phyloP scores from a whole-genome alignment of 2,888 invertebrate species.

The Yponomeuta plumbellus region DNA sequence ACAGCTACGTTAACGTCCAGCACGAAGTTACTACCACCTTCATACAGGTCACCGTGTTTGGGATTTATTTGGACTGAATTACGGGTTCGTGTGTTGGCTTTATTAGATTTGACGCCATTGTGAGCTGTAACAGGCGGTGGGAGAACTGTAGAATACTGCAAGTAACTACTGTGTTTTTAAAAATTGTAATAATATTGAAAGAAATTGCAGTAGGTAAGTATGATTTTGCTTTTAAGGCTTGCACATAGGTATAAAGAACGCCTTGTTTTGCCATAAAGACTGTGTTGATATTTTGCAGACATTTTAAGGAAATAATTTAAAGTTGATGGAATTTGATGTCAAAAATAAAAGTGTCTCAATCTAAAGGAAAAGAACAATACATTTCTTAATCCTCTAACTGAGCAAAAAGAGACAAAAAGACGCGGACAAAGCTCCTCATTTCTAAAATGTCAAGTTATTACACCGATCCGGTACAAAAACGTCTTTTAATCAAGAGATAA shows the following conservation, averaged over 20 bases:
- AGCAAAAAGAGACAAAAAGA: background rate
- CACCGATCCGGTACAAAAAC: background rate
- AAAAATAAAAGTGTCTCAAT: background rate
- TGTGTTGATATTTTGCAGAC: no score
- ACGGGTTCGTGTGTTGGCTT: background rate
- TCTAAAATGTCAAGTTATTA: slow-evolving; percentile 2
- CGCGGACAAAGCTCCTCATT: background rate
- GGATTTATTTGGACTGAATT: slow-evolving; percentile 50
- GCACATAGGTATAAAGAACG: no score
- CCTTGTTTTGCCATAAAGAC: no score
- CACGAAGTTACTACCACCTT: slow-evolving; percentile 43
- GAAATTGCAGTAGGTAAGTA: no score
- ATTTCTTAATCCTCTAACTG: background rate
- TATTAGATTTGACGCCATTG: background rate
- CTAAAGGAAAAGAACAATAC: background rate
- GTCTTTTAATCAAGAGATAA: background rate
- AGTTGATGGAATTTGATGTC: no score
- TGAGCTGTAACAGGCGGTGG: background rate
- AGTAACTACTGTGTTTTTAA: no score
- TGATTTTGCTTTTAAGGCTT: no score
- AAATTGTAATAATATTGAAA: no score
- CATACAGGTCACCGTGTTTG: slow-evolving; percentile 58
- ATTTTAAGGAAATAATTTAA: no score
- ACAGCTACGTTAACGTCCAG: slow-evolving; percentile 40
- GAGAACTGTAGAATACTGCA: no score